phyloP scores from a whole-genome alignment of 2,113 vertebrate species.

The Microcebus lehilahytsara region DNA sequence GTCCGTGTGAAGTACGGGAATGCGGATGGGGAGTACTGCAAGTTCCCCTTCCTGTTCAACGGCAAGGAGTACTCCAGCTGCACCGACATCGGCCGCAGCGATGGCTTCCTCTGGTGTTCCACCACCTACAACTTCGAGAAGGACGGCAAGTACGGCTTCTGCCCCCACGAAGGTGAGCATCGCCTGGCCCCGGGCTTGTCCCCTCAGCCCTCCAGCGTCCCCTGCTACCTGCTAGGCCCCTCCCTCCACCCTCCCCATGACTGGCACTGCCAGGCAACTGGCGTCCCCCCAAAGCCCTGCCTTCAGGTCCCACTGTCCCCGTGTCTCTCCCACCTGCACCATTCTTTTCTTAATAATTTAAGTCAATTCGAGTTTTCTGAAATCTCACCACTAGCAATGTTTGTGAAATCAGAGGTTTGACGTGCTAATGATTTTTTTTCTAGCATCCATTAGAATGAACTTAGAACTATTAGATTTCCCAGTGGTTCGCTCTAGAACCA shows the following conservation, averaged over 20 bases:
- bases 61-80: conserved; percentile 96
- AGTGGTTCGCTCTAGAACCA: neutral
- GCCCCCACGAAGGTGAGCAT: conserved; percentile 96
- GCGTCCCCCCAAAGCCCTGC: accelerated
- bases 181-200: neutral
- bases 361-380: neutral
- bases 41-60: conserved; percentile 96
- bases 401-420: neutral
- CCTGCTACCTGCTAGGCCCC: accelerated
- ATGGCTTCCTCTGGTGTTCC: conserved; percentile 98
- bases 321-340: neutral
- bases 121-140: conserved; percentile 95
- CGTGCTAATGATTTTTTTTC: neutral
- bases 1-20: conserved; percentile 97
- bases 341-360: neutral
- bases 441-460: neutral
- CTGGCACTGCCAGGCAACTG: neutral
- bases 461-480: neutral
- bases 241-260: neutral
- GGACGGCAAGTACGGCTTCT: conserved; percentile 98
- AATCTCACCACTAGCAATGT: neutral
- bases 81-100: conserved; percentile 91
- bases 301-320: accelerated
- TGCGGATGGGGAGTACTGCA: conserved; percentile 97
- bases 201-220: too few species aligned